Evolutionary conservation across 1,140 invertebrate genomes (phyloP), one percentile per base, ranked within the genome.

Genomic region (Globodera rostochiensis): DNA sequence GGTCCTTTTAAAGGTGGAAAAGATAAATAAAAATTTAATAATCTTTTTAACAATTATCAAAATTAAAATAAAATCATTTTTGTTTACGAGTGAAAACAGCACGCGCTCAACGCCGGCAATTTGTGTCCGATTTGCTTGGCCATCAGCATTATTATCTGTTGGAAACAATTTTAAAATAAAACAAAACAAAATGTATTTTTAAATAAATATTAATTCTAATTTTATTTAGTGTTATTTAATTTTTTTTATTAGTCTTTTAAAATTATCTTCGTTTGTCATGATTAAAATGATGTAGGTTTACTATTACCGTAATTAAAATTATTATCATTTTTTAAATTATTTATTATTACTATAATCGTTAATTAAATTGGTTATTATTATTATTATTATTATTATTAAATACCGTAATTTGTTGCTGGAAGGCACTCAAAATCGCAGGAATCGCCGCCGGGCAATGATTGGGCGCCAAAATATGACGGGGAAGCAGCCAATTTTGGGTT

Each of bases 371-470:
- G 25, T 36, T 36, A n/a, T n/a, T n/a, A 36, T 36, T 36, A 36
- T 36, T 36, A 13, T 66, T 36, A 36, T 3, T 36, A 36, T 36
- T 36, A 36, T 36, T 36, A 36, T 36, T 36, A 36, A 36, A 36
- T 36, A 36, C 36, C 36, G 36, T 36, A 36, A 36, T 36, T 36
- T 36, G 36, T 36, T 36, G 36, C n/a, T 47, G 74, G 69, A 75
- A 82, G 50, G 70, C 85, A 86, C 46, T 87, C 86, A 36, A 84
- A 86, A 79, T 87, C 86, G 74, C 87, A 87, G 36, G 87, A 77
- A 80, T 87, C 86, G 36, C 86, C 86, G 19, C 86, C 86, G n/a
- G 86, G 87, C 83, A 87, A 79, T 15, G 87, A 87, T 67, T 87
- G 85, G 49, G 83, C 73, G 76, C 84, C 85, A 50, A 88, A 73